These are phyloP conservation scores for Bufotes viridis DNA, from an alignment of 2,797 vertebrate genomes.

Conservation along the genomic window DNA sequence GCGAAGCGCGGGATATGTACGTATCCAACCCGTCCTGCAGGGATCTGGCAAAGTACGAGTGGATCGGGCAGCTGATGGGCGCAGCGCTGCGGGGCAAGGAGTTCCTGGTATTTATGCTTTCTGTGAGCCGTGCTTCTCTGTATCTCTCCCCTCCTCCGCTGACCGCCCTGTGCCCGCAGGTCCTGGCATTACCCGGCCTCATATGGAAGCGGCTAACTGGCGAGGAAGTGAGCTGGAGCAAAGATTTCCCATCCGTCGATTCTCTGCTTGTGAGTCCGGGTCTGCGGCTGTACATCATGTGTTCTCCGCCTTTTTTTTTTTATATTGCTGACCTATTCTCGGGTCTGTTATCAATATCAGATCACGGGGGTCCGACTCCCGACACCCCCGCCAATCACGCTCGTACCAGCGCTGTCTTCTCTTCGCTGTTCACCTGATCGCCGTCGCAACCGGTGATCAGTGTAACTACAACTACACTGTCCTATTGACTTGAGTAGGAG, in stretches of 20 bases:
- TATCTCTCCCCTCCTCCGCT: neutral
- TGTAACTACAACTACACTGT: too few species aligned
- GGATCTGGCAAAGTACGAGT: slow-evolving; percentile 92
- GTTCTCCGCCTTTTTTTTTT: too few species aligned
- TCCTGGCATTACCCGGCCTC: slow-evolving; percentile 91
- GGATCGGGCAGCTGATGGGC: slow-evolving; percentile 98
- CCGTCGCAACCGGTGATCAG: too few species aligned
- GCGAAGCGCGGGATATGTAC: slow-evolving; percentile 95
- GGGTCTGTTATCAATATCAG: too few species aligned
- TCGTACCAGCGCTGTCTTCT: too few species aligned
- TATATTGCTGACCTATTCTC: too few species aligned
- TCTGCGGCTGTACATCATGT: neutral
- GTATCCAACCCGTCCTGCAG: slow-evolving; percentile 95
- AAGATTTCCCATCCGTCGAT: slow-evolving; percentile 95
- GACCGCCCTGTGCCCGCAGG: slow-evolving; percentile 72
- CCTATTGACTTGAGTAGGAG: too few species aligned
- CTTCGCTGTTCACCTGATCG: too few species aligned
- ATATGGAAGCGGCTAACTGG: slow-evolving; percentile 97
- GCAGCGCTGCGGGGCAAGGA: slow-evolving; percentile 95
- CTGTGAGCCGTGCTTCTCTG: neutral
- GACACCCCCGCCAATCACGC: too few species aligned
- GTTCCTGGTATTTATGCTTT: slow-evolving; percentile 84
- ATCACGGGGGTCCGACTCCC: too few species aligned
- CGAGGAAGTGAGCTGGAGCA: slow-evolving; percentile 93
- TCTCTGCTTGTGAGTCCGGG: slow-evolving; percentile 87